These are phyloP conservation scores for Hypena proboscidalis DNA, from an alignment of 2,888 invertebrate species.

Conservation along the genomic window DNA sequence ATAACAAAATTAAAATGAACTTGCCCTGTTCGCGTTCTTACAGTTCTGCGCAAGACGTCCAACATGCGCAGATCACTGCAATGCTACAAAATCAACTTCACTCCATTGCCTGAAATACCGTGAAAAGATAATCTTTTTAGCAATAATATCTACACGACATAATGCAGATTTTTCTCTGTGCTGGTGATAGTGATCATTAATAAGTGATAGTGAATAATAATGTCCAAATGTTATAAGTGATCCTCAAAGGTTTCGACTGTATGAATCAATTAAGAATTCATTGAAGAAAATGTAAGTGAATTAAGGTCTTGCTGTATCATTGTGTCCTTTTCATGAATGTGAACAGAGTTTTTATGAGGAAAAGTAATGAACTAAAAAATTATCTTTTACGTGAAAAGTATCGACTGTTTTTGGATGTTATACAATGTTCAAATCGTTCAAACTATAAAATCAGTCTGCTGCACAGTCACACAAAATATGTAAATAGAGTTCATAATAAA, in stretches of 20 bases:
- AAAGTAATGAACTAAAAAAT: background rate
- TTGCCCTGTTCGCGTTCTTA: constrained; percentile 47
- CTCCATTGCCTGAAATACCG: constrained; percentile 60
- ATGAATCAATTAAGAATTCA: constrained; percentile 45
- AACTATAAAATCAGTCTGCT: constrained; percentile 42
- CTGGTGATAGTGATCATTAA: constrained; percentile 38
- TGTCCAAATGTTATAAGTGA: constrained; percentile 56
- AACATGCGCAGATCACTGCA: constrained; percentile 83
- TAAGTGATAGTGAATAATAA: constrained; percentile 49
- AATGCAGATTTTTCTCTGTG: constrained; percentile 54
- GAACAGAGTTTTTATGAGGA: background rate
- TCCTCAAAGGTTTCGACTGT: constrained; percentile 34
- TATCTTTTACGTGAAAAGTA: background rate
- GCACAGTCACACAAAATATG: constrained; percentile 41
- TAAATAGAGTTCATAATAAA: too few relatives aligned
- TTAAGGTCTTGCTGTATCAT: constrained; percentile 28
- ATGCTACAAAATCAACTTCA: constrained; percentile 80
- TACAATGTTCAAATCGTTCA: constrained; percentile 21
- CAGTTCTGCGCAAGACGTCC: constrained; percentile 72
- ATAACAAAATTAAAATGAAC: constrained; percentile 72
- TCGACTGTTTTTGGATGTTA: constrained; percentile 15
- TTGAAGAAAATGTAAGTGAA: constrained; percentile 49
- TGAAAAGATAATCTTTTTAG: constrained; percentile 61
- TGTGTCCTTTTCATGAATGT: constrained; percentile 20
- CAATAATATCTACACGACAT: constrained; percentile 47